Percentiles rank a stretch among this genome's conserved stretches.
Conservation (phyloP, 2,888 invertebrate species). For the Meta bourneti region DNA sequence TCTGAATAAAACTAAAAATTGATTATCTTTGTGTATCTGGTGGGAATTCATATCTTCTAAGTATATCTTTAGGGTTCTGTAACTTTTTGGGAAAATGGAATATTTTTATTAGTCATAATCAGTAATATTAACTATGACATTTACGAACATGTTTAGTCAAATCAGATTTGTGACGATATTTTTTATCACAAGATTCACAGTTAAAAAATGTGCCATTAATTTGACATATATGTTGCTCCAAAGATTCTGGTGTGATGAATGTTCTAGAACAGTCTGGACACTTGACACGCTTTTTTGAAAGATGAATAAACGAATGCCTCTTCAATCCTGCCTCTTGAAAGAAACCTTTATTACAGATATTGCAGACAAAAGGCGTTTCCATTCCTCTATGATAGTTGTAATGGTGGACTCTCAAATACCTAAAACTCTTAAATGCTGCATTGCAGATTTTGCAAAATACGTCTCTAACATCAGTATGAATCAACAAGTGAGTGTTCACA, state of each 20-base stretch:
- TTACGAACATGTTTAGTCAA: constrained; percentile 33
- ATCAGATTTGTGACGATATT: constrained; percentile 32
- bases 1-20: too few relatives aligned
- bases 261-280: constrained; percentile 25
- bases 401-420: constrained; percentile 57
- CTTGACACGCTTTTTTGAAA: neutral
- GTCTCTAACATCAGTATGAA: constrained; percentile 38
- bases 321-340: constrained; percentile 39
- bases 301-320: constrained; percentile 51
- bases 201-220: neutral
- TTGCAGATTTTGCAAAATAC: constrained; percentile 51
- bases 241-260: neutral
- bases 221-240: constrained; percentile 5
- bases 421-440: constrained; percentile 55
- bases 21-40: too few relatives aligned
- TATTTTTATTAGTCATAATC: too few relatives aligned
- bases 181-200: constrained; percentile 48
- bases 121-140: neutral
- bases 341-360: constrained; percentile 51
- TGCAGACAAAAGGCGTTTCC: constrained; percentile 42
- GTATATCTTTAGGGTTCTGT: too few relatives aligned
- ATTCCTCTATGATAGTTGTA: constrained; percentile 23
- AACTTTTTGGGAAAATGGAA: too few relatives aligned
- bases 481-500: constrained; percentile 41
- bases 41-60: too few relatives aligned